Evolutionary conservation across 2,113 vertebrate genomes (phyloP), one percentile per base, ranked within the genome.

Genomic region (Nansenia antarctica): DNA sequence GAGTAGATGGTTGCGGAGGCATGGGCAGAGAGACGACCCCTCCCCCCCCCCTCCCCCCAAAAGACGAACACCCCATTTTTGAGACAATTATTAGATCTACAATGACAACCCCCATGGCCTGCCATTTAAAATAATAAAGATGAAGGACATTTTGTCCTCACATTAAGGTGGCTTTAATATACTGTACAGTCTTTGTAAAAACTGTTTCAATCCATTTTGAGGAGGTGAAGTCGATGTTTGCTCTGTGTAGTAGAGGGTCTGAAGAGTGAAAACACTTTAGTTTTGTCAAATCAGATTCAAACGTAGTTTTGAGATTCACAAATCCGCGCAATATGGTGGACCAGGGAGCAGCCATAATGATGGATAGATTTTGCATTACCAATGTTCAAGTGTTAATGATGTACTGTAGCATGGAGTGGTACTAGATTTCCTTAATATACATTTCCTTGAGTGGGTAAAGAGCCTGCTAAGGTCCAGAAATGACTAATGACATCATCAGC

Each of bases 401-500:
- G 52, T 54, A 14, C 20, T 55, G n/a, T n/a, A n/a, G n/a, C n/a
- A n/a, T n/a, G n/a, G n/a, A n/a, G n/a, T n/a, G n/a, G n/a, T n/a
- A n/a, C n/a, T n/a, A n/a, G n/a, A n/a, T n/a, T n/a, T n/a, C n/a
- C n/a, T n/a, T n/a, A n/a, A n/a, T n/a, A 8, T 2, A 27, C 7
- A 26, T 27, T 22, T 55, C 53, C 53, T 12, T 15, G 49, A 20
- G n/a, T 52, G 49, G 68, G 83, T 66, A 55, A 72, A 62, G 52
- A 58, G 63, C 65, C 58, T 47, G 70, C 61, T 72, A 59, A 76
- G 61, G 63, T 65, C 76, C 70, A 76, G 49, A 70, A 31, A 76
- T 80, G 70, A 84, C 52, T 69, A 84, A 84, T 76, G 61, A 68
- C 82, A 82, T 80, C 70, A 75, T 78, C 64, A 74, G 35, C 62